phyloP scores from a whole-genome alignment of 2,113 vertebrate genomes.

The Leucopsar rothschildi region DNA sequence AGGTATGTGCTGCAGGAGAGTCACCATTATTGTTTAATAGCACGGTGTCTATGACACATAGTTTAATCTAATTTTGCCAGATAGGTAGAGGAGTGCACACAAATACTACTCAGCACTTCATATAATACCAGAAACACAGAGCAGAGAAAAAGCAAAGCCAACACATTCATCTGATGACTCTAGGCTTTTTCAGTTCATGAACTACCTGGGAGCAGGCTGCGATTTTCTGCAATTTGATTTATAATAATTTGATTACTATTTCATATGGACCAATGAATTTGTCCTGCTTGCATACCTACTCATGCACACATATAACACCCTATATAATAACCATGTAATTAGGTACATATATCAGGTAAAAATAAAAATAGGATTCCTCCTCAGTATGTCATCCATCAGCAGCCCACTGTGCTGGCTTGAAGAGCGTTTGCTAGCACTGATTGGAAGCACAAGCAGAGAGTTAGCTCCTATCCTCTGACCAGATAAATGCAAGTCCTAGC shows the following conservation, averaged over 20 bases:
- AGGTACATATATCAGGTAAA: not conserved
- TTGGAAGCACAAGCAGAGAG: not conserved
- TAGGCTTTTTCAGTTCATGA: not conserved
- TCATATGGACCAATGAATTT: not conserved
- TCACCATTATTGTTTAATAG: not conserved
- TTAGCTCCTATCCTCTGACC: not conserved
- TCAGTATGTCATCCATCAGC: not conserved
- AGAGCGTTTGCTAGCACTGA: not conserved
- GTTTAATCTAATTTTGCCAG: conserved; percentile 23
- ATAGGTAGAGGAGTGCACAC: not conserved
- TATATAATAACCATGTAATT: not conserved
- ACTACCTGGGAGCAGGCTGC: not conserved
- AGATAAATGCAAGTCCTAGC: not conserved
- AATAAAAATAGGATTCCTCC: not conserved
- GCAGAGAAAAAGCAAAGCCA: not conserved
- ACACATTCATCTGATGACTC: not conserved
- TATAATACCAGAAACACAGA: not conserved
- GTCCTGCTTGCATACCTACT: not conserved
- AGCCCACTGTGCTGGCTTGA: not conserved
- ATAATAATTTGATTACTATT: not conserved
- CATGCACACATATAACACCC: not conserved
- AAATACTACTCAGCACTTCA: not conserved
- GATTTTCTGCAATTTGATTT: not conserved
- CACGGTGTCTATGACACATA: not conserved
- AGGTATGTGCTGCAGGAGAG: not conserved